phyloP scores from a whole-genome alignment of 92 coral and sea anemone genomes.

The Phenganax stokvisi region DNA sequence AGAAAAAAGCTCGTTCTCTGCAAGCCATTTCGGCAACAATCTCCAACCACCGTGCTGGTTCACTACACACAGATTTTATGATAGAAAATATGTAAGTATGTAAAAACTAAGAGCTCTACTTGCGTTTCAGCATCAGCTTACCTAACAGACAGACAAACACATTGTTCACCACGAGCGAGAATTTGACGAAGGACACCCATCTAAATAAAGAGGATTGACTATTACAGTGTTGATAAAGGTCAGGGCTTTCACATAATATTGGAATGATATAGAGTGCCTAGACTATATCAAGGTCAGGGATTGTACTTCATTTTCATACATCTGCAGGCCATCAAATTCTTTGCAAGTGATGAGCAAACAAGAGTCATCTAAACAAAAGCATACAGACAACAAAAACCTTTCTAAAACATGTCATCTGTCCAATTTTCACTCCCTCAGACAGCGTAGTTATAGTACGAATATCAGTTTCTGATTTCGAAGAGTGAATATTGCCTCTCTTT shows the following conservation, averaged over 20 bases:
- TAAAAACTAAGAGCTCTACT: not conserved
- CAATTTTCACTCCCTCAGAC: slow-evolving; percentile 33
- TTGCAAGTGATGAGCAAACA: not conserved
- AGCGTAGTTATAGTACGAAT: slow-evolving; percentile 7
- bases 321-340: no score
- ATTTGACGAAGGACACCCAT: slow-evolving; percentile 18
- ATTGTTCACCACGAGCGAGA: slow-evolving; percentile 22
- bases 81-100: not conserved
- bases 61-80: slow-evolving; percentile 40
- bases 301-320: no score
- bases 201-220: not conserved
- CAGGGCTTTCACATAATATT: no score
- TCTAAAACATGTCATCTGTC: slow-evolving; percentile 34
- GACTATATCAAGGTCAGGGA: no score
- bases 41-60: slow-evolving; percentile 57
- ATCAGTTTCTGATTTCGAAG: slow-evolving; percentile 26
- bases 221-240: no score
- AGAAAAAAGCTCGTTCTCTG: slow-evolving; percentile 78
- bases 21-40: slow-evolving; percentile 76
- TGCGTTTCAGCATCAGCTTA: not conserved
- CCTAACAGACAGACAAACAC: slow-evolving; percentile 37
- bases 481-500: not conserved
- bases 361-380: not conserved
- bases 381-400: not conserved
- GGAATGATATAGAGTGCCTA: no score